phyloP scores from a whole-genome alignment of 1,140 invertebrate genomes.

The Solen grandis region DNA sequence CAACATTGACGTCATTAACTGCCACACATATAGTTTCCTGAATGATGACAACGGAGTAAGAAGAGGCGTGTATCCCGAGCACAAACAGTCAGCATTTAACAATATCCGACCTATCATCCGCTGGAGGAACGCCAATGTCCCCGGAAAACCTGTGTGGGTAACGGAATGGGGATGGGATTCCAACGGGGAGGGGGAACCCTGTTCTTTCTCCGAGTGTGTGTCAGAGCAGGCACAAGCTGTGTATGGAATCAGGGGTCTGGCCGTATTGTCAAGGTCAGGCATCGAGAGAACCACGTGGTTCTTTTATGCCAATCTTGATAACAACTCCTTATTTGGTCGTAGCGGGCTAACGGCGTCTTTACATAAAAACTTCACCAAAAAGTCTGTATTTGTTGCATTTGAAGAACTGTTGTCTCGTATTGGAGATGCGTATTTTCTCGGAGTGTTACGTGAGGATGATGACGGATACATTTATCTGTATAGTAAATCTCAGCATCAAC shows the following conservation, averaged over 20 bases:
- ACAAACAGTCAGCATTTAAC: conserved; percentile 62
- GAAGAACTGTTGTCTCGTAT: conserved; percentile 51
- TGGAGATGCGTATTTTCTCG: conserved; percentile 59
- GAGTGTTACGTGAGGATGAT: conserved; percentile 54
- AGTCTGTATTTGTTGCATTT: conserved; percentile 61
- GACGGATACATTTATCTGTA: conserved; percentile 63
- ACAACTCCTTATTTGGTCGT: conserved; percentile 64
- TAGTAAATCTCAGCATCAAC: conserved; percentile 1
- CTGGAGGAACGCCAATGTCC: conserved; percentile 65
- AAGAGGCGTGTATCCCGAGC: conserved; percentile 61
- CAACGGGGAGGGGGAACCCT: conserved; percentile 56
- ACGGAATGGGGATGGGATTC: conserved; percentile 74
- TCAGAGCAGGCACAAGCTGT: conserved; percentile 64
- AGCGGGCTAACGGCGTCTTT: conserved; percentile 65
- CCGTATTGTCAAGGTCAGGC: conserved; percentile 56
- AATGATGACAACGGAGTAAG: conserved; percentile 50
- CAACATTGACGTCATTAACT: conserved; percentile 65
- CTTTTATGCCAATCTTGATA: conserved; percentile 68
- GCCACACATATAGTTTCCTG: conserved; percentile 67
- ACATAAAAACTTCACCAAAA: conserved; percentile 60
- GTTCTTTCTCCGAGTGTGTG: conserved; percentile 64
- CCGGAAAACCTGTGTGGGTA: conserved; percentile 64
- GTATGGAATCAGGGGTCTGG: conserved; percentile 62
- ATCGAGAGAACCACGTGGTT: conserved; percentile 67
- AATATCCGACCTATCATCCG: conserved; percentile 61